Evolutionary conservation across 2,797 vertebrate genomes (phyloP).

Genomic region (Urophycis tenuis): DNA sequence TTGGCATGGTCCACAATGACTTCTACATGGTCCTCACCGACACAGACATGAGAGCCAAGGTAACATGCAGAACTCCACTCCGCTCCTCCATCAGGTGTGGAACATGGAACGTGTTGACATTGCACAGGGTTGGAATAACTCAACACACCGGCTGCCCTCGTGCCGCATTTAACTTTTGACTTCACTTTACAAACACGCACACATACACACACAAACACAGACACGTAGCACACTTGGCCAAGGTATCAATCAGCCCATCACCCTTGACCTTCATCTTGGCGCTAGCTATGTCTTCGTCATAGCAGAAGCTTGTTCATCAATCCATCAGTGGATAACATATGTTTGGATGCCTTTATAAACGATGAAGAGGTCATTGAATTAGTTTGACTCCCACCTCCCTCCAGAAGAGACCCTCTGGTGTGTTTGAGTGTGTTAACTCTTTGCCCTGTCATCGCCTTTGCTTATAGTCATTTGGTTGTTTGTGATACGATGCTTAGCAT

Average conservation of each 20-base stretch:
- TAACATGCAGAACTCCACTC: conserved; percentile 39
- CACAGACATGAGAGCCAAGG: conserved; percentile 90
- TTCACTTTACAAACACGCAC: not conserved
- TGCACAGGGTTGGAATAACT: too few species aligned
- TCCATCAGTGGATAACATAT: not conserved
- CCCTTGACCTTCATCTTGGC: not conserved
- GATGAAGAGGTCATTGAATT: not conserved
- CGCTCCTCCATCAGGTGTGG: not conserved
- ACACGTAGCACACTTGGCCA: not conserved
- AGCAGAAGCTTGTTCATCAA: too few species aligned
- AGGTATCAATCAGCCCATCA: not conserved
- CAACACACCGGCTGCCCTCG: not conserved
- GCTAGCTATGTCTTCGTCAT: not conserved
- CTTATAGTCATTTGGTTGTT: not conserved
- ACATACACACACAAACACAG: not conserved
- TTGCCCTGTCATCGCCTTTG: too few species aligned
- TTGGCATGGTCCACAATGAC: conserved; percentile 88
- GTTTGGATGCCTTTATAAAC: not conserved
- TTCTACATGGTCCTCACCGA: conserved; percentile 97
- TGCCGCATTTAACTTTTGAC: not conserved
- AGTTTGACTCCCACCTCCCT: not conserved
- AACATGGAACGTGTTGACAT: not conserved
- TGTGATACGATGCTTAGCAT: not conserved
- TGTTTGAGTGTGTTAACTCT: not conserved
- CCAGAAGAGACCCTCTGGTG: not conserved